Evolutionary conservation across 2,113 vertebrate species (phyloP), one percentile per base, ranked within the genome.

Genomic region (Turnix velox): DNA sequence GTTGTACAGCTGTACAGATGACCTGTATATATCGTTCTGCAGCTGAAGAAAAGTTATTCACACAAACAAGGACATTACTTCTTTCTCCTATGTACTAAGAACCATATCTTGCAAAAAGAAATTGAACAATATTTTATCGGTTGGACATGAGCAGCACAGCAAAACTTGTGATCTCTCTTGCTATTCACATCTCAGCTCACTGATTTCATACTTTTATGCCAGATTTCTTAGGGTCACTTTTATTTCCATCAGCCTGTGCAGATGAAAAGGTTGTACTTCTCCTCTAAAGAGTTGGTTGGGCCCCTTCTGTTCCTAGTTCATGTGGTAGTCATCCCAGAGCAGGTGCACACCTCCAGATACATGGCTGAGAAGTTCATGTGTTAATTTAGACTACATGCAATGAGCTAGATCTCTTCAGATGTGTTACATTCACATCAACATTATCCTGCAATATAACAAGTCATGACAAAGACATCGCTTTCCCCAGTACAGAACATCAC

Each of bases 241-340:
- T 40, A 48, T 73, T 92, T 59, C 35, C 24, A 76, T 12, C 5
- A 24, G 20, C 10, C 23, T 42, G 2, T 52, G 22, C 7, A 75
- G 10, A 18, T 72, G 35, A 58, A 68, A 39, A 35, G 13, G 14
- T 10, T 59, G 12, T 7, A 49, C 7, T 4, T 30, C 15, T 58
- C 5, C 19, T 68, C 25, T 25, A 25, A 81, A 68, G 6, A 55
- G 23, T 3, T 0, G 0, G 4, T n/a, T 24, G 67, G 27, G 15
- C 4, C 89, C 31, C 14, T 52, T 59, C 42, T 82, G 18, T 67
- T 37, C 30, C 18, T n/a, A 43, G 12, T 10, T 51, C 49, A 19
- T 22, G 30, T 3, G 12, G 18, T 15, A 65, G 42, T 12, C 28
- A 42, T 9, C 33, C 15, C 63, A 66, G 39, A 71, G 10, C 9